A percentile compares a stretch with the other conserved stretches of the same genome.
phyloP scores from a whole-genome alignment of 2,888 invertebrate species.

The Drosophila merina region DNA sequence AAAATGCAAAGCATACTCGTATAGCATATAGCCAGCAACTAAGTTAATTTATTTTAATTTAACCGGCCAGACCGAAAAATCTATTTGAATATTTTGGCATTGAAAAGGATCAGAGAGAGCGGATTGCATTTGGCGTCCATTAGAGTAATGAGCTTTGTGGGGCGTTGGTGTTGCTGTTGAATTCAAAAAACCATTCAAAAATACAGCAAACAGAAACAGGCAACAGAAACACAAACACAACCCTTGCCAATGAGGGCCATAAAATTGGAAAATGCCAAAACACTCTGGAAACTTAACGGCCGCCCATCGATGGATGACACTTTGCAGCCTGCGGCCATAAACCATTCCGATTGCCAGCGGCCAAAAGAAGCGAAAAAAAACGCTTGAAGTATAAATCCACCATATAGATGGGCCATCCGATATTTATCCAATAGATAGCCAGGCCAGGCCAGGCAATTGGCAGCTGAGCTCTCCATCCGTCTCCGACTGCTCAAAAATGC shows the following conservation, averaged over 20 bases:
- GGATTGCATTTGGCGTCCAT: conserved; percentile 53
- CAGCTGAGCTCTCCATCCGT: conserved; percentile 56
- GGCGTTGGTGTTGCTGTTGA: neutral
- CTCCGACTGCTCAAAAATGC: conserved; percentile 72
- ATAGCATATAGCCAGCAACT: conserved; percentile 21
- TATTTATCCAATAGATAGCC: neutral
- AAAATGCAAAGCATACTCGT: conserved; percentile 57
- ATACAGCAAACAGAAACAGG: conserved; percentile 6
- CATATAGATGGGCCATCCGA: conserved; percentile 14
- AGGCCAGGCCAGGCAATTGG: conserved; percentile 22
- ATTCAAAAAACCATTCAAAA: conserved; percentile 11
- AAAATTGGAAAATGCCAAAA: conserved; percentile 45
- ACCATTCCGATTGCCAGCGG: conserved; percentile 66
- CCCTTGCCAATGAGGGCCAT: conserved; percentile 31
- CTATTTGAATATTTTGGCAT: conserved; percentile 63
- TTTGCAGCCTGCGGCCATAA: conserved; percentile 71
- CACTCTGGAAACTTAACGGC: conserved; percentile 71
- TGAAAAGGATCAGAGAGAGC: conserved; percentile 1
- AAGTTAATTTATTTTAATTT: conserved; percentile 77
- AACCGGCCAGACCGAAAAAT: conserved; percentile 40
- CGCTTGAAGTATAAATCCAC: conserved; percentile 13
- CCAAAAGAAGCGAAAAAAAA: conserved; percentile 20
- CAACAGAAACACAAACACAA: conserved; percentile 2
- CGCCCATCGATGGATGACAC: conserved; percentile 73
- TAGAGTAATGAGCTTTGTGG: conserved; percentile 74